phyloP scores from a whole-genome alignment of 2,797 vertebrate species.

The Coregonus suidteri region DNA sequence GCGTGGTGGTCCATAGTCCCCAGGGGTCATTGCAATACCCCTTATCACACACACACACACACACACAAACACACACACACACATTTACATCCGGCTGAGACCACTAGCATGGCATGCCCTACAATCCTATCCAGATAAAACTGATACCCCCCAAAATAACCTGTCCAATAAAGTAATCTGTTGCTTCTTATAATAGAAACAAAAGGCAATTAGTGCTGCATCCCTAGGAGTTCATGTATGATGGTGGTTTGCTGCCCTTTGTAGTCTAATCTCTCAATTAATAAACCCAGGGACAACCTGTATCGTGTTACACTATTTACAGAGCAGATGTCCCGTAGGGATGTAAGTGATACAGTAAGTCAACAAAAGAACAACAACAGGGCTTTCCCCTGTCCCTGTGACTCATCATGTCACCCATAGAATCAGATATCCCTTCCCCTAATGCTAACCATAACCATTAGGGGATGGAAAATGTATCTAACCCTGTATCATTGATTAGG shows the following conservation, averaged over 20 bases:
- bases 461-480: slow-evolving; percentile 42
- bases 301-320: slow-evolving; percentile 55
- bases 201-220: slow-evolving; percentile 70
- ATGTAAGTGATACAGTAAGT: slow-evolving; percentile 25
- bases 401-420: slow-evolving; percentile 36
- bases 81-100: slow-evolving; percentile 64
- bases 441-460: slow-evolving; percentile 29
- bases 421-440: slow-evolving; percentile 51
- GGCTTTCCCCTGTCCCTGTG: slow-evolving; percentile 59
- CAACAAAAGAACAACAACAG: slow-evolving; percentile 52
- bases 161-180: slow-evolving; percentile 13
- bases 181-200: slow-evolving; percentile 68
- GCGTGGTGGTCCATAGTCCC: slow-evolving; percentile 38
- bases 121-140: slow-evolving; percentile 52
- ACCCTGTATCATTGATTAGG: slow-evolving; percentile 31
- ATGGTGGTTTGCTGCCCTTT: slow-evolving; percentile 60
- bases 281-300: slow-evolving; percentile 57
- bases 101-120: slow-evolving; percentile 34
- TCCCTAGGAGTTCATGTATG: slow-evolving; percentile 68
- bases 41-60: slow-evolving; percentile 17
- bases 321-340: slow-evolving; percentile 18
- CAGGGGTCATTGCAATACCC: slow-evolving; percentile 35
- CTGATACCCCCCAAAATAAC: slow-evolving; percentile 75
- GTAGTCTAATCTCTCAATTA: slow-evolving; percentile 70
- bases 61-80: slow-evolving; percentile 15